These are phyloP conservation scores for Bibio marci DNA, from an alignment of 2,888 invertebrate species.

Conservation along the genomic window DNA sequence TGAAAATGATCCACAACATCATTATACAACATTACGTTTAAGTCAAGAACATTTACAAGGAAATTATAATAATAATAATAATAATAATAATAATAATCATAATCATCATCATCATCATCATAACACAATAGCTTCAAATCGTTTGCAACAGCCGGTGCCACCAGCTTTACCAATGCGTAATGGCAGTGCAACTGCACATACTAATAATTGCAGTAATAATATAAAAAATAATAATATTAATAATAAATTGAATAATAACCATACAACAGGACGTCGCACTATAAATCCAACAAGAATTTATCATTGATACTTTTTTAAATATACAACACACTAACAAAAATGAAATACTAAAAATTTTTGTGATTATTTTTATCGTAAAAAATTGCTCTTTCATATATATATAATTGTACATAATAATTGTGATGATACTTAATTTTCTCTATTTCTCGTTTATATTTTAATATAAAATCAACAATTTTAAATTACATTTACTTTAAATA, in stretches of 20 bases:
- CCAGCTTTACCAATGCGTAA: conserved; percentile 27
- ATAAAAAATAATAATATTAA: not conserved
- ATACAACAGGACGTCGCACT: conserved; percentile 22
- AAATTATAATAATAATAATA: not conserved
- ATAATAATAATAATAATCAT: not conserved
- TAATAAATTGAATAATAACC: not conserved
- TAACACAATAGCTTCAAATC: not conserved
- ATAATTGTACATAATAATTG: too few relatives aligned
- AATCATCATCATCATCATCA: not conserved
- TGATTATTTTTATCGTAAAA: too few relatives aligned
- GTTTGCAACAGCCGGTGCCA: conserved; percentile 16
- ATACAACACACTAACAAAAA: not conserved
- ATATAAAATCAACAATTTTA: too few relatives aligned
- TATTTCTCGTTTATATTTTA: too few relatives aligned
- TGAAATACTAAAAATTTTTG: too few relatives aligned
- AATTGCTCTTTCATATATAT: too few relatives aligned
- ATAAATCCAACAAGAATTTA: conserved; percentile 15
- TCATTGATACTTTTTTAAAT: too few relatives aligned
- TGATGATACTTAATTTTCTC: too few relatives aligned
- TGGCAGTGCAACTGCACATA: conserved; percentile 11
- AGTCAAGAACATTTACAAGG: not conserved
- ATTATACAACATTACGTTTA: not conserved
- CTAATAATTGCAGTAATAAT: not conserved
- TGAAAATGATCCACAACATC: not conserved
- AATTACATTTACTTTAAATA: too few relatives aligned